Percentiles rank a stretch among this genome's conserved stretches.
Conservation (phyloP, 2,113 vertebrate genomes). For the Delphinus delphis region DNA sequence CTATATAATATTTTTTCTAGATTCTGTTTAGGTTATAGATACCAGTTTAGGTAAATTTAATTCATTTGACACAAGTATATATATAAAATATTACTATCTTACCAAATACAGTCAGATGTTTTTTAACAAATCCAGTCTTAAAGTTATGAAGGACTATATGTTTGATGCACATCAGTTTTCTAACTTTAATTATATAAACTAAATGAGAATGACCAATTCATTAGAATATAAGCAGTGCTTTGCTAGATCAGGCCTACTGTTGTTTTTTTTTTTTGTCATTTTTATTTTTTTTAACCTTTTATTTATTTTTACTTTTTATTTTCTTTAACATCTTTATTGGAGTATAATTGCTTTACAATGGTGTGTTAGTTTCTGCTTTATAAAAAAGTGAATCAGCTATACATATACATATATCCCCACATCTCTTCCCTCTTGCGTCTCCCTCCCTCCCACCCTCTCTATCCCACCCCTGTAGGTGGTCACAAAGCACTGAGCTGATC, state of each 20-base stretch:
- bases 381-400: too few relatives aligned
- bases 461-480: too few relatives aligned
- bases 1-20: slow-evolving; percentile 25
- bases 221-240: not conserved
- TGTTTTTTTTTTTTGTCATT: too few relatives aligned
- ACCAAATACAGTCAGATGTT: not conserved
- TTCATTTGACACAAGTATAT: not conserved
- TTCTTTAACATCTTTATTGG: too few relatives aligned
- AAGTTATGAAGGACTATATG: not conserved
- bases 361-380: too few relatives aligned
- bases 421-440: too few relatives aligned
- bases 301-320: too few relatives aligned
- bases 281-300: too few relatives aligned
- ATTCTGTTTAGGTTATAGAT: slow-evolving; percentile 19
- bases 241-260: not conserved
- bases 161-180: not conserved
- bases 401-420: too few relatives aligned
- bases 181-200: not conserved
- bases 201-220: not conserved
- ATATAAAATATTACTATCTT: not conserved
- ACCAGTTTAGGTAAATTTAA: slow-evolving; percentile 32
- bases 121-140: not conserved
- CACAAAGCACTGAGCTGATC: too few relatives aligned
- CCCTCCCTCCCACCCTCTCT: too few relatives aligned
- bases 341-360: too few relatives aligned